These are phyloP conservation scores for Penaeus indicus DNA, from an alignment of 1,140 invertebrate genomes.

Conservation along the genomic window DNA sequence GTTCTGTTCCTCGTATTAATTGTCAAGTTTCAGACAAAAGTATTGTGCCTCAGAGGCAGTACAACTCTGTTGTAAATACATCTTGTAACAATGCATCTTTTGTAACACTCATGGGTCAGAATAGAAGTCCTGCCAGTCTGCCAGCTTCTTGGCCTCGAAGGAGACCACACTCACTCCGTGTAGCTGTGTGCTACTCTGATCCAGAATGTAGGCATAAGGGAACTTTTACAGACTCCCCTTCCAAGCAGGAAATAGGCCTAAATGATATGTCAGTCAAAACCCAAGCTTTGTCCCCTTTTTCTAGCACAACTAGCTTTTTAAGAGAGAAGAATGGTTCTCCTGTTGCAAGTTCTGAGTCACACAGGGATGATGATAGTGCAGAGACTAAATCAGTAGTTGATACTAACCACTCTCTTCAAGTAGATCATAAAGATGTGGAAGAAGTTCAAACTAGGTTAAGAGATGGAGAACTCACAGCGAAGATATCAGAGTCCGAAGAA, in stretches of 20 bases:
- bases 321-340: too few relatives aligned
- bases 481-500: too few relatives aligned
- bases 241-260: conserved; percentile 42
- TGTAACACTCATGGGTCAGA: conserved; percentile 24
- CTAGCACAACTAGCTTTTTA: conserved; percentile 5
- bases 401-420: too few relatives aligned
- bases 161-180: conserved; percentile 53
- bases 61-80: conserved; percentile 20
- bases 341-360: too few relatives aligned
- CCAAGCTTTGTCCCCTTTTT: background rate
- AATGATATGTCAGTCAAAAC: conserved; percentile 27
- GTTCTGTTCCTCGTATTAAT: conserved; percentile 45
- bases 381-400: too few relatives aligned
- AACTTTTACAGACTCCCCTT: background rate
- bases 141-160: conserved; percentile 55
- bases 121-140: conserved; percentile 14
- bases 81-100: conserved; percentile 49
- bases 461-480: too few relatives aligned
- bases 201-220: conserved; percentile 37
- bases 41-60: conserved; percentile 29
- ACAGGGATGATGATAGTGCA: too few relatives aligned
- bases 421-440: too few relatives aligned
- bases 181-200: conserved; percentile 55
- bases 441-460: too few relatives aligned
- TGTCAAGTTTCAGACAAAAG: conserved; percentile 43